Base-by-base conservation (phyloP, 2,888 invertebrate genomes). In the Megastigmus dorsalis region DNA sequence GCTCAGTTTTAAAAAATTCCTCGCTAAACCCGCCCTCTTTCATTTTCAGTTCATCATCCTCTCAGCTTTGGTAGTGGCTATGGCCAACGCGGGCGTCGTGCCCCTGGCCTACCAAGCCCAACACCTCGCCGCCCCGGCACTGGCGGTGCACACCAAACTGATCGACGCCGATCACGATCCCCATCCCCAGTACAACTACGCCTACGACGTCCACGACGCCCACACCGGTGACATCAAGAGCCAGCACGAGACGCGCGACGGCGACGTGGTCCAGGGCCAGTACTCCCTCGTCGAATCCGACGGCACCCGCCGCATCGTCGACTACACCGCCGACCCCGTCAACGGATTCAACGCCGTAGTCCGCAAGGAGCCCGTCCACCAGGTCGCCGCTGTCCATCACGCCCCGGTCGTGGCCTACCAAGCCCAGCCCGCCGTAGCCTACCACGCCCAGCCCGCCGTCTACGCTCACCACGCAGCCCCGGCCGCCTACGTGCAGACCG, bases 371-470 rank as follows among this genome's bases (percentile, higher is more conserved):
- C 82, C 82, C 18, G 81, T 80, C 33, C 77, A 81, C 63, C 80
- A 81, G 75, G 79, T 81, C 36, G 68, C 79, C 30, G 89, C 90
- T 2, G n/a, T n/a, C n/a, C n/a, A n/a, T n/a, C n/a, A n/a, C n/a
- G n/a, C n/a, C n/a, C n/a, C n/a, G n/a, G 89, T 90, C 3, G 88
- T 90, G 3, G 90, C 78, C 77, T 89, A 89, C 55, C 79, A 79
- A 15, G 76, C 43, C 7, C 80, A n/a, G 73, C 79, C n/a, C 70
- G 89, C 90, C 3, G 88, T 90, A 3, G 90, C 78, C 77, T 89
- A 89, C 55, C 79, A 79, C 18, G 76, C 43, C 7, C 80, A n/a
- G 73, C 79, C n/a, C 70, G 41, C 28, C 28, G 26, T 15, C 23
- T n/a, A 45, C 7, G n/a, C 65, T 15, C 76, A 60, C n/a, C n/a